Evolutionary conservation across 2,113 vertebrate genomes (phyloP).

Genomic region (Setophaga kirtlandii): DNA sequence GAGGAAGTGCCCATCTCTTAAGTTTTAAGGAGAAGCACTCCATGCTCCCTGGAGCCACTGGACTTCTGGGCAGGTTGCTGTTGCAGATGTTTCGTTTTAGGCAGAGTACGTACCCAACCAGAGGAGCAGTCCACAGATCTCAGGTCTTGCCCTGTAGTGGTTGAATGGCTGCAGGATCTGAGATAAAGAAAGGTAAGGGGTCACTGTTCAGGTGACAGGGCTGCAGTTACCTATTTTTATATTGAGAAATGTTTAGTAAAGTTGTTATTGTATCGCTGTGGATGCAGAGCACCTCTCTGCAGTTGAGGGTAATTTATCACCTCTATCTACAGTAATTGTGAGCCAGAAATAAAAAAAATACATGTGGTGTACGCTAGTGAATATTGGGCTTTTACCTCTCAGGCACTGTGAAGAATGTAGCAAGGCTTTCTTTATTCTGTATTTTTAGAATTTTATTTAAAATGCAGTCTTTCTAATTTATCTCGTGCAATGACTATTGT

Average conservation of each 20-base stretch:
- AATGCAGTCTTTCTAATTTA: not conserved
- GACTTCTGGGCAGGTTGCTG: not conserved
- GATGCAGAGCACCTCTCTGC: not conserved
- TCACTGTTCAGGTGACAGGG: not conserved
- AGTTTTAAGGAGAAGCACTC: not conserved
- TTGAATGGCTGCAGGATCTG: not conserved
- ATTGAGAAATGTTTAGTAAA: not conserved
- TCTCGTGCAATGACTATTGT: not conserved
- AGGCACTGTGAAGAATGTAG: not conserved
- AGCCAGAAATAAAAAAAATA: not conserved
- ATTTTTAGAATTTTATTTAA: not conserved
- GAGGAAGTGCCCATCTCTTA: too few species aligned
- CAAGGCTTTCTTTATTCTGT: not conserved
- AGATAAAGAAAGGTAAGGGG: not conserved
- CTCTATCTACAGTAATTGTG: not conserved
- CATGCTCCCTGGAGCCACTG: not conserved
- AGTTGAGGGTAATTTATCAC: not conserved
- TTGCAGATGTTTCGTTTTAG: not conserved
- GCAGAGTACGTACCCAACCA: fast-evolving
- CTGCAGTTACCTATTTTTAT: not conserved
- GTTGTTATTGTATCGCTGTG: fast-evolving
- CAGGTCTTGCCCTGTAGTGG: not conserved
- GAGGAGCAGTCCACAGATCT: not conserved
- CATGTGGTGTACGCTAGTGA: fast-evolving
- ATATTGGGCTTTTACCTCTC: not conserved